These are phyloP conservation scores for Chelon labrosus DNA, from an alignment of 2,797 vertebrate species.

Conservation along the genomic window DNA sequence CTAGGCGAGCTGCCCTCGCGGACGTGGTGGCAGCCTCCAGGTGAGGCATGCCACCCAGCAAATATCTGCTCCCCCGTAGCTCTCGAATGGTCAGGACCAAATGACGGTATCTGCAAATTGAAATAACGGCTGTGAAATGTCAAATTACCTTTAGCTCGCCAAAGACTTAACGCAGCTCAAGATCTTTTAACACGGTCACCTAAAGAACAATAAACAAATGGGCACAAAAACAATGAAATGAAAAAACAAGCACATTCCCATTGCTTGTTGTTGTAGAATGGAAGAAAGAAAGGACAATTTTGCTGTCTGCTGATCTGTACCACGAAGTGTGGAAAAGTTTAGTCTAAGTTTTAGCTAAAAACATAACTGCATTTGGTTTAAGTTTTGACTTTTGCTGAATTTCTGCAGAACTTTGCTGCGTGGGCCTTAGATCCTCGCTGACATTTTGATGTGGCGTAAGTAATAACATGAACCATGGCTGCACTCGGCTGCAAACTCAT, in stretches of 20 bases:
- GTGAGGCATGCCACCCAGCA: not conserved
- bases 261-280: too few species aligned
- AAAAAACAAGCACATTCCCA: too few species aligned
- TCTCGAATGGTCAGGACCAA: slow-evolving; percentile 55
- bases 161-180: too few species aligned
- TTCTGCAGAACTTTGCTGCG: not conserved
- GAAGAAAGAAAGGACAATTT: too few species aligned
- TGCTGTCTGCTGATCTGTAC: too few species aligned
- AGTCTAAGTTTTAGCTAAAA: not conserved
- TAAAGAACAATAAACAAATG: too few species aligned
- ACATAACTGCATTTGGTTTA: not conserved
- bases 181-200: too few species aligned
- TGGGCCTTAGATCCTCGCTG: not conserved
- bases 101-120: slow-evolving; percentile 64
- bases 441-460: not conserved
- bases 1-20: not conserved
- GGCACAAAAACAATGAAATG: too few species aligned
- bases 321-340: too few species aligned
- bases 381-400: not conserved
- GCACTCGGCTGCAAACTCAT: too few species aligned
- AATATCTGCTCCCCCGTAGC: slow-evolving; percentile 7
- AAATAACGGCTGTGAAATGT: not conserved
- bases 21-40: not conserved
- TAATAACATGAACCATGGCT: too few species aligned
- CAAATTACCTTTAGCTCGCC: too few species aligned